phyloP scores from a whole-genome alignment of 1,140 invertebrate genomes.

The Dendrolimus punctatus region DNA sequence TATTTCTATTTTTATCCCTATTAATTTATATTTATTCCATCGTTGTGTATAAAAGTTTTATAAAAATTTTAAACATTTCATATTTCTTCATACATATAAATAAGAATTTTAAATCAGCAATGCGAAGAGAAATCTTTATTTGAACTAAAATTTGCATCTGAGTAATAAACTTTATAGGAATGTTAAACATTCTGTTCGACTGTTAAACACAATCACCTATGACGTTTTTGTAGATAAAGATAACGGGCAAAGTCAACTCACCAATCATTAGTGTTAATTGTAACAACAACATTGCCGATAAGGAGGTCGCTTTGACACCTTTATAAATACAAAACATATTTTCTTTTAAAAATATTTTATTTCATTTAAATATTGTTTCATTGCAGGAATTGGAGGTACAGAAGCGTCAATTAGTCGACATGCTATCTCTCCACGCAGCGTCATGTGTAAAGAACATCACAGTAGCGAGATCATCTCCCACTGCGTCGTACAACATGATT shows the following conservation, averaged over 20 bases:
- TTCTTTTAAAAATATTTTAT: background rate
- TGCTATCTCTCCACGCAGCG: constrained; percentile 80
- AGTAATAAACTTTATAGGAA: too few relatives aligned
- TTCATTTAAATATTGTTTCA: constrained; percentile 4
- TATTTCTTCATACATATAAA: too few relatives aligned
- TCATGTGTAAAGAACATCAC: constrained; percentile 77
- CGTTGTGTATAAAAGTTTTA: too few relatives aligned
- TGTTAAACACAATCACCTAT: constrained; percentile 6
- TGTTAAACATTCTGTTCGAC: too few relatives aligned
- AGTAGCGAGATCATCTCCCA: constrained; percentile 42
- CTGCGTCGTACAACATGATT: constrained; percentile 51
- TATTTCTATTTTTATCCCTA: too few relatives aligned
- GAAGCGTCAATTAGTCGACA: constrained; percentile 80
- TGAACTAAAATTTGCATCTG: too few relatives aligned
- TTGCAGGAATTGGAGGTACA: constrained; percentile 82
- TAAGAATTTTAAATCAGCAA: too few relatives aligned
- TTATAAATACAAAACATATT: constrained; percentile 6
- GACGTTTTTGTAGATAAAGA: constrained; percentile 9
- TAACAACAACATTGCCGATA: constrained; percentile 9
- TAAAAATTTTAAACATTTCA: too few relatives aligned
- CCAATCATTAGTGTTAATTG: constrained; percentile 15
- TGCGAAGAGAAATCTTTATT: too few relatives aligned
- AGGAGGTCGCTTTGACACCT: constrained; percentile 1
- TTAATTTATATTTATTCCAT: too few relatives aligned
- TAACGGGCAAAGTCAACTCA: constrained; percentile 11